These are phyloP conservation scores for Coracopsis vasa DNA, from an alignment of 2,113 vertebrate species.

Conservation along the genomic window DNA sequence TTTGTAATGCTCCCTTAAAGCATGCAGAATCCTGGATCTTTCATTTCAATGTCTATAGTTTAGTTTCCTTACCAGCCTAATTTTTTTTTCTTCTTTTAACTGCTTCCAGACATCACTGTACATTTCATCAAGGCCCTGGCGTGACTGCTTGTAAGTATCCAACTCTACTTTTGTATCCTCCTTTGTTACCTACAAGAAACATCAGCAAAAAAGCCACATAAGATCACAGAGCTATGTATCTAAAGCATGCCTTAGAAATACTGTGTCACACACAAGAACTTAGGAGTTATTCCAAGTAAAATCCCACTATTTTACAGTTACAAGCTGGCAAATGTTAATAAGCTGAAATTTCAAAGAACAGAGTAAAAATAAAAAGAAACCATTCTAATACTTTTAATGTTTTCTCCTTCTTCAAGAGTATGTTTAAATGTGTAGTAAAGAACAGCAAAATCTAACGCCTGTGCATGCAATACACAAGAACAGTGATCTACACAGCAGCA, in stretches of 20 bases:
- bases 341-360: not conserved
- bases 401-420: not conserved
- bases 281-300: not conserved
- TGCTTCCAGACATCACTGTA: conserved; percentile 97
- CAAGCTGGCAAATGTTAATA: not conserved
- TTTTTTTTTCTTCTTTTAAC: conserved; percentile 90
- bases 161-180: conserved; percentile 94
- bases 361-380: not conserved
- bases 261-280: not conserved
- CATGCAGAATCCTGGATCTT: not conserved
- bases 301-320: not conserved
- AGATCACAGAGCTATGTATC: not conserved
- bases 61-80: conserved; percentile 81
- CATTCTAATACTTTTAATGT: not conserved
- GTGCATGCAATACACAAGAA: not conserved
- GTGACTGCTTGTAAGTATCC: conserved; percentile 94
- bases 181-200: conserved; percentile 82
- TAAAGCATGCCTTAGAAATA: not conserved
- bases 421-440: not conserved
- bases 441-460: not conserved
- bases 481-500: not conserved
- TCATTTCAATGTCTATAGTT: not conserved
- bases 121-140: conserved; percentile 97
- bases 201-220: not conserved
- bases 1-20: not conserved